phyloP scores from a whole-genome alignment of 2,888 invertebrate species.

The Sesia apiformis region DNA sequence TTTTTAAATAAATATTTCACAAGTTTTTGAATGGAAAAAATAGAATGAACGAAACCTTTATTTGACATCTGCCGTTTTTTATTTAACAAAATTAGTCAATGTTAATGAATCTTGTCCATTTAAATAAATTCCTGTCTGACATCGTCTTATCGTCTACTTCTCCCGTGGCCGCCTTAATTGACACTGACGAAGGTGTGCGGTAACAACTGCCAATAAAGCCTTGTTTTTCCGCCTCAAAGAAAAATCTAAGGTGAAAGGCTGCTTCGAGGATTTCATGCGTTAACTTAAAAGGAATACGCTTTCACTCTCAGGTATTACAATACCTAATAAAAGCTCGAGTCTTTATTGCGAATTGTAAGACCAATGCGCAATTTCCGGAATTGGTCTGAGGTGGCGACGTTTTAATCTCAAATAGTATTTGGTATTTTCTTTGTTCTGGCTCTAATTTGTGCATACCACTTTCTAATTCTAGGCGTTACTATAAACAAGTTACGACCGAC shows the following conservation, averaged over 20 bases:
- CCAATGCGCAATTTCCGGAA: background rate
- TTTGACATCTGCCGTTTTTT: no score
- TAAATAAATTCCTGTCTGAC: constrained; percentile 16
- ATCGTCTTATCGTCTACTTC: constrained; percentile 12
- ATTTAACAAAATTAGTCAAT: no score
- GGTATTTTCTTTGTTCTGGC: constrained; percentile 8
- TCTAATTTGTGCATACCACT: constrained; percentile 27
- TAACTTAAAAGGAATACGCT: constrained; percentile 8
- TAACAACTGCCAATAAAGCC: constrained; percentile 25
- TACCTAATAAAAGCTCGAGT: constrained; percentile 8
- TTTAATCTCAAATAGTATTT: constrained; percentile 8
- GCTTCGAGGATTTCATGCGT: constrained; percentile 12
- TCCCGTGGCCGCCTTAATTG: constrained; percentile 39
- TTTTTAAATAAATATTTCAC: no score
- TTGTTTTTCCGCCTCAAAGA: constrained; percentile 23
- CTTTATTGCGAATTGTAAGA: constrained; percentile 9
- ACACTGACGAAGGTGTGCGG: constrained; percentile 55
- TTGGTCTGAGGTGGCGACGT: background rate
- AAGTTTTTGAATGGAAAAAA: no score
- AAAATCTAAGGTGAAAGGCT: constrained; percentile 22
- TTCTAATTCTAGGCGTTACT: constrained; percentile 60
- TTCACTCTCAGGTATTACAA: constrained; percentile 8
- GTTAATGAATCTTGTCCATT: constrained; percentile 2
- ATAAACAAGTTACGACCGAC: constrained; percentile 66
- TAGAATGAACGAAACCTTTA: no score